Evolutionary conservation across 2,113 vertebrate genomes (phyloP).

Genomic region (Pithys albifrons): DNA sequence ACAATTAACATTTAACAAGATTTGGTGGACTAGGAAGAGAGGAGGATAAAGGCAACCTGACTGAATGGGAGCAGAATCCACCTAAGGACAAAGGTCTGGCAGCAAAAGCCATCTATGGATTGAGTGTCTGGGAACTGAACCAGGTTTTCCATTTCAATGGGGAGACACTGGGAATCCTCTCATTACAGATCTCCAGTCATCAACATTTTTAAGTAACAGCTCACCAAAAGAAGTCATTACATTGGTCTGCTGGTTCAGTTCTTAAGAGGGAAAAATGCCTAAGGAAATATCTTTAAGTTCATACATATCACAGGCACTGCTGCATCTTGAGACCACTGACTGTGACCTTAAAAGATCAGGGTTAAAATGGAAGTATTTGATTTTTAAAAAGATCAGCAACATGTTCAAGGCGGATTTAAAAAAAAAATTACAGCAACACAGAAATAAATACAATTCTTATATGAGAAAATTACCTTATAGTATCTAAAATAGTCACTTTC

Average conservation of each 20-base stretch:
- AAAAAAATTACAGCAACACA: not conserved
- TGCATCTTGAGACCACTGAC: not conserved
- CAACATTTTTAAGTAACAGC: not conserved
- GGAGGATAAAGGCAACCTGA: not conserved
- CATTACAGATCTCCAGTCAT: not conserved
- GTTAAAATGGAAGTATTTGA: not conserved
- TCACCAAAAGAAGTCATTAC: not conserved
- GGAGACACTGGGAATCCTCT: not conserved
- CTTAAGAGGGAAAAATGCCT: not conserved
- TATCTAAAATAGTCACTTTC: slow-evolving; percentile 92
- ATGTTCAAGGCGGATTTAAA: not conserved
- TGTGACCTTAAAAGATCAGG: not conserved
- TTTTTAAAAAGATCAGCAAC: not conserved
- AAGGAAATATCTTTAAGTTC: not conserved
- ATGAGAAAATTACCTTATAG: slow-evolving; percentile 82
- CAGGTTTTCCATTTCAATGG: not conserved
- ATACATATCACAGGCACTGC: not conserved
- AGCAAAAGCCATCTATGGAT: not conserved
- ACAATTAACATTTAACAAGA: not conserved
- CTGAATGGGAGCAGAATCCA: not conserved
- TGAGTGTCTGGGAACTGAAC: not conserved
- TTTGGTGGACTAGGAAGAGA: not conserved
- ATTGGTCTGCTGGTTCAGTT: not conserved
- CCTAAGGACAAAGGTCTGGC: not conserved
- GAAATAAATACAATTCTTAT: not conserved